phyloP scores from a whole-genome alignment of 2,797 vertebrate genomes.

The Sebastes wilsoni region DNA sequence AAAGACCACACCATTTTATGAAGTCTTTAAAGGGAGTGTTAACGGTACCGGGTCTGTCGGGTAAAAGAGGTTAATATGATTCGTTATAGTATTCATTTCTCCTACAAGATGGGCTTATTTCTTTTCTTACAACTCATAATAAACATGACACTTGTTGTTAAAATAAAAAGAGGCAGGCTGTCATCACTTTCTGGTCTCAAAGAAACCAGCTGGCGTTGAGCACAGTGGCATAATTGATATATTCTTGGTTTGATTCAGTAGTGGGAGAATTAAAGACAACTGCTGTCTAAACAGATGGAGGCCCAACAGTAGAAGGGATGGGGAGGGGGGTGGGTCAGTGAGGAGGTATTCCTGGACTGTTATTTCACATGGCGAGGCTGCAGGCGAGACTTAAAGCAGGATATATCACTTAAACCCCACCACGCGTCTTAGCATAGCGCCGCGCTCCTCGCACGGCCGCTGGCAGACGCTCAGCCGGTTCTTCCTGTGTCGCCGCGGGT shows the following conservation, averaged over 20 bases:
- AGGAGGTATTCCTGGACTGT: constrained; percentile 78
- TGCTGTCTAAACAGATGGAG: constrained; percentile 48
- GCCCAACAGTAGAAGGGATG: constrained; percentile 40
- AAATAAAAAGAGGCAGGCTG: neutral
- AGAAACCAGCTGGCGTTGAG: neutral
- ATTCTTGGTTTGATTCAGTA: constrained; percentile 24
- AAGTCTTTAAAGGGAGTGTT: no score
- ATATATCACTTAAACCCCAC: constrained; percentile 80
- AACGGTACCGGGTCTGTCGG: no score
- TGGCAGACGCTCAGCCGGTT: constrained; percentile 39
- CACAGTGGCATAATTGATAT: neutral
- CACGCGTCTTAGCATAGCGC: constrained; percentile 73
- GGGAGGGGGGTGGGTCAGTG: constrained; percentile 5
- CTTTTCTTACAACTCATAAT: neutral
- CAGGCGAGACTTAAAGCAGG: constrained; percentile 74
- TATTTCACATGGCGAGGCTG: constrained; percentile 75
- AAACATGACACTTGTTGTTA: neutral
- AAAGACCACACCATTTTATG: no score
- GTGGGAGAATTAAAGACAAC: constrained; percentile 48
- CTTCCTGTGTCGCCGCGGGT: neutral
- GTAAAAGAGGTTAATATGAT: neutral
- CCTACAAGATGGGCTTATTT: neutral
- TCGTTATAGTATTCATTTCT: neutral
- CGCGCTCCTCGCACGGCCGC: constrained; percentile 46
- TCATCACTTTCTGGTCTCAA: neutral